Percentiles rank a stretch among this genome's conserved stretches.
Conservation (phyloP, 92 coral and sea anemone species). For the Zoanthus solanderi region DNA sequence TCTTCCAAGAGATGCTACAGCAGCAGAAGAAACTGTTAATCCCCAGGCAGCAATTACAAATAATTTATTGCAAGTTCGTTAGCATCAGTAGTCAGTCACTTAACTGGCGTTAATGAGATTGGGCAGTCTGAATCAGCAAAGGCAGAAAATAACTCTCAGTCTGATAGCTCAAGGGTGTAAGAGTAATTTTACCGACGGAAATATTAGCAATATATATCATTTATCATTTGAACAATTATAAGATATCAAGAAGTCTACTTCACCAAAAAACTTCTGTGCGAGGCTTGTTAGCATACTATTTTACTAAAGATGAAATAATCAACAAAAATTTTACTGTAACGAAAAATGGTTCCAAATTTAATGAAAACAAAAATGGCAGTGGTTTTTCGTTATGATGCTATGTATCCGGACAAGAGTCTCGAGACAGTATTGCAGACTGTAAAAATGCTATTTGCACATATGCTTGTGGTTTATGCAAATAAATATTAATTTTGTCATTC, state of each 20-base stretch:
- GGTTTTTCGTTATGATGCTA: background rate
- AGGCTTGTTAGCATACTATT: constrained; percentile 1
- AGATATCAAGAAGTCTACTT: background rate
- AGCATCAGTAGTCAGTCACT: background rate
- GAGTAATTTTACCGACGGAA: background rate
- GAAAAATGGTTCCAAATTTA: background rate
- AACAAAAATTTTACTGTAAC: constrained; percentile 9
- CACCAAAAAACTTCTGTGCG: constrained; percentile 8
- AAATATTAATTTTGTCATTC: background rate
- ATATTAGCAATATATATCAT: background rate
- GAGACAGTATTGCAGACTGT: constrained; percentile 3
- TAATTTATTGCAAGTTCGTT: background rate
- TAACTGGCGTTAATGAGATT: background rate
- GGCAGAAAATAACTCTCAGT: background rate
- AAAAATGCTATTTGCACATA: constrained; percentile 11
- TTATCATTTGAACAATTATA: background rate
- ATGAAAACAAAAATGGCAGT: background rate
- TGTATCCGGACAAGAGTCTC: background rate
- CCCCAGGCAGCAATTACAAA: constrained; percentile 7
- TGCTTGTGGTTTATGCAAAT: background rate
- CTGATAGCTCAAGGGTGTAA: background rate
- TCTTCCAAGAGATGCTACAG: background rate
- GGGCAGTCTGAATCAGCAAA: background rate
- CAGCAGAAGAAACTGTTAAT: background rate
- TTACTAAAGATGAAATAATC: background rate